phyloP scores from a whole-genome alignment of 2,888 invertebrate species.

The Hirtodrosophila trivittata region DNA sequence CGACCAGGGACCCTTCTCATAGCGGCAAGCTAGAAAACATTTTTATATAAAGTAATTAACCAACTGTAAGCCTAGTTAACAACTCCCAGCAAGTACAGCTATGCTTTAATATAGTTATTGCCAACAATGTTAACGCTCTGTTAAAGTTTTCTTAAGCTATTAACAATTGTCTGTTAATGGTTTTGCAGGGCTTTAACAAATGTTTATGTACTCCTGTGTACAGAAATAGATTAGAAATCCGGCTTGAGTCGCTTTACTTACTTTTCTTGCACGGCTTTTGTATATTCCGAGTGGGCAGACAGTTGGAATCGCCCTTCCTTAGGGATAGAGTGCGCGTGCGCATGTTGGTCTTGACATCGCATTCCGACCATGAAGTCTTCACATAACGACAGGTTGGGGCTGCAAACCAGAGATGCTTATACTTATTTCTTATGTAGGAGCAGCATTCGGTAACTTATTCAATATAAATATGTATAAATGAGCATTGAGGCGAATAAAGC shows the following conservation, averaged over 20 bases:
- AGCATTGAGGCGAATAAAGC: constrained; percentile 14
- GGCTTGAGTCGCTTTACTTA: constrained; percentile 80
- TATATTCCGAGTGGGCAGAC: constrained; percentile 92
- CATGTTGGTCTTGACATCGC: constrained; percentile 92
- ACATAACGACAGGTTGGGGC: constrained; percentile 90
- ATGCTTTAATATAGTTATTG: no score
- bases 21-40: constrained; percentile 88
- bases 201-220: no score
- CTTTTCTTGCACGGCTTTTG: constrained; percentile 97
- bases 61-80: no score
- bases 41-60: neutral
- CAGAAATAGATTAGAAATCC: no score
- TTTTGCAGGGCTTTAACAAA: neutral
- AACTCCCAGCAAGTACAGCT: no score
- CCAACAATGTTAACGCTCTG: neutral
- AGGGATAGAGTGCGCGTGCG: constrained; percentile 92
- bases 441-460: constrained; percentile 9
- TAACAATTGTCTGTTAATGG: neutral
- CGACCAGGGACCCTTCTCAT: constrained; percentile 95
- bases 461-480: constrained; percentile 11
- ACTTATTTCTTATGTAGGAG: neutral
- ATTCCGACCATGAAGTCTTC: constrained; percentile 94
- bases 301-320: constrained; percentile 92
- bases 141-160: neutral
- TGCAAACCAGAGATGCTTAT: constrained; percentile 36